phyloP scores from a whole-genome alignment of 2,113 vertebrate genomes.

The Albula goreensis region DNA sequence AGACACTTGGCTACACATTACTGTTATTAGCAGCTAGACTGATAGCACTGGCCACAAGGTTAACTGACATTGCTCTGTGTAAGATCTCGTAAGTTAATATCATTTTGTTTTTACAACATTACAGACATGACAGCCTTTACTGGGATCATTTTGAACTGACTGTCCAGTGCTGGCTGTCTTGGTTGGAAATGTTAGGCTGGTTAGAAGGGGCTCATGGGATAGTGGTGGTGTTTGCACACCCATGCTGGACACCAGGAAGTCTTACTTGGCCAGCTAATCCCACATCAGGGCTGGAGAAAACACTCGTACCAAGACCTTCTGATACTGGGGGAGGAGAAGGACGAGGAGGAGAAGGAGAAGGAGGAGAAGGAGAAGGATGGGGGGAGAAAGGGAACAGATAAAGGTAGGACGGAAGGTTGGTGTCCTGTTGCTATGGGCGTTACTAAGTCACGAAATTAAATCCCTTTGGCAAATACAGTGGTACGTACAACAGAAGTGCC shows the following conservation, averaged over 20 bases:
- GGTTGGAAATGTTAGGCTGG: background rate
- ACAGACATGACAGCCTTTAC: background rate
- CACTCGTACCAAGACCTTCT: slow-evolving; percentile 47
- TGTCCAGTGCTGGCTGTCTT: background rate
- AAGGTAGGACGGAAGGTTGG: no score
- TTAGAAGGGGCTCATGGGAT: background rate
- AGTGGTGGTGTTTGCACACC: background rate
- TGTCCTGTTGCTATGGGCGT: no score
- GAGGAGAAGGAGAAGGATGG: slow-evolving; percentile 26
- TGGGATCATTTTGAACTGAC: background rate
- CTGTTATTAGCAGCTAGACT: background rate
- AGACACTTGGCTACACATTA: background rate
- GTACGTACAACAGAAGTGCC: no score
- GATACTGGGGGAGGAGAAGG: slow-evolving; percentile 37
- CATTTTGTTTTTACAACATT: background rate
- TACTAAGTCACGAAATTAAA: no score
- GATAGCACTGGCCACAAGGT: slow-evolving; percentile 15
- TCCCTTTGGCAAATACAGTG: no score
- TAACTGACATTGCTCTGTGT: no score
- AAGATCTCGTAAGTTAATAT: no score
- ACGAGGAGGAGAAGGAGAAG: slow-evolving; percentile 21
- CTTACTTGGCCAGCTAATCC: slow-evolving; percentile 55
- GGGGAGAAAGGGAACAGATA: background rate
- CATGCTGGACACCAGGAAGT: background rate
- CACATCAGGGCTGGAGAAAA: slow-evolving; percentile 56